These are phyloP conservation scores for Peribatodes rhomboidaria DNA, from an alignment of 2,888 invertebrate genomes.

Conservation along the genomic window DNA sequence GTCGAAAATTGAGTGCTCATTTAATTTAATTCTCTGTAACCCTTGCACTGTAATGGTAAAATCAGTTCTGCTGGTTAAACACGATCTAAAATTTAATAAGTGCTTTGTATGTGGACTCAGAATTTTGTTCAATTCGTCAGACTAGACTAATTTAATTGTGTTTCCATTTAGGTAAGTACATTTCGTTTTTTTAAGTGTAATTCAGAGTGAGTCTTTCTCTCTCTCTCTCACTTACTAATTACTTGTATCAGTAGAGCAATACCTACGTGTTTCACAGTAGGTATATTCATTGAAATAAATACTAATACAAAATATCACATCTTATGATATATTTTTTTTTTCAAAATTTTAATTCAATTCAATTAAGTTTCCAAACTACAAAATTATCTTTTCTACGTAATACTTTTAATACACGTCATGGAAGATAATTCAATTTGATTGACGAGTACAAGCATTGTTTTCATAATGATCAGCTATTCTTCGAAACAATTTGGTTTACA, in stretches of 20 bases:
- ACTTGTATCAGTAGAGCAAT: too few species aligned
- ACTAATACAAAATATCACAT: too few species aligned
- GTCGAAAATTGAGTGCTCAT: constrained; percentile 55
- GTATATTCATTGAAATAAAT: too few species aligned
- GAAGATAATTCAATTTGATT: too few species aligned
- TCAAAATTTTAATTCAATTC: too few species aligned
- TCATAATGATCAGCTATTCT: neutral
- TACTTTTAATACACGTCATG: too few species aligned
- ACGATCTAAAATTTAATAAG: constrained; percentile 66
- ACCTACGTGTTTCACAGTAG: too few species aligned
- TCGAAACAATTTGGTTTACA: neutral
- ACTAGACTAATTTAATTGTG: constrained; percentile 33
- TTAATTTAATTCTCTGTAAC: constrained; percentile 53
- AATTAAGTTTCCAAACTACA: too few species aligned
- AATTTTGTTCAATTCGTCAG: constrained; percentile 56
- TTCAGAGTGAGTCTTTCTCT: too few species aligned
- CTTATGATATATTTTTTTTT: too few species aligned
- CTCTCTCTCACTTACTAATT: too few species aligned
- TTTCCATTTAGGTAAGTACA: neutral
- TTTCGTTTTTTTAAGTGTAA: neutral
- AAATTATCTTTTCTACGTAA: too few species aligned
- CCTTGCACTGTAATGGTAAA: constrained; percentile 54
- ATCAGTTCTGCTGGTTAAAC: constrained; percentile 66
- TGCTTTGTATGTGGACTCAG: constrained; percentile 40
- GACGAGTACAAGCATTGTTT: neutral